Base-by-base conservation (phyloP, 1,140 invertebrate genomes). In the Araneus ventricosus region DNA sequence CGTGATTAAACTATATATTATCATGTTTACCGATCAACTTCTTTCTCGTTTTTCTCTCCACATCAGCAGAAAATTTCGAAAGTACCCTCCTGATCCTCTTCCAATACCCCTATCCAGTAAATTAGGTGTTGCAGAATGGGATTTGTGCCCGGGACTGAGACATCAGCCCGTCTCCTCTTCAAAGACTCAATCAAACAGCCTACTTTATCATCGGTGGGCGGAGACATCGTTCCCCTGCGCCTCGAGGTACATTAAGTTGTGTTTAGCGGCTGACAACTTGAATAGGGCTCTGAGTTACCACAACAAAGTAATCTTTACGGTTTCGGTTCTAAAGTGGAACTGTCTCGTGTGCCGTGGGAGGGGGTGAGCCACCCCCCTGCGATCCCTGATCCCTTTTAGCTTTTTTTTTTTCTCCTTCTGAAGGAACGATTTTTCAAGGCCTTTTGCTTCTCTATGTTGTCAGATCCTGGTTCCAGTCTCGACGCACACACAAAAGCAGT, bases 241-340 rank as follows among this genome's bases (percentile, higher is more conserved):
- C 41, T 34, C 10, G 41, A 24, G 82, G 41, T 84, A 22, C 82
- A 84, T 84, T 84, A 84, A 57, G 41, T 57, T 84, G 82, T 57
- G 45, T 84, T 84, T 84, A 84, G 82, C 39, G 41, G n/a, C 27
- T 84, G 82, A 84, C 82, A 84, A 34, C 82, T 52, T 52, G 82
- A 84, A 84, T 84, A 24, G 45, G 4, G 82, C 27, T 52, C 82
- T 45, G 45, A 84, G 82, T 84, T 84, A 84, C 82, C 41, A 84
- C 41, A 84, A 84, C 82, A 52, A n/a, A 84, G 82, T 84, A 84
- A 84, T 84, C 82, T 57, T 84, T 84, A 84, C 45, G 82, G 82
- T 75, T 75, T 75, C 30, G 41, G 39, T 57, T 8, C 27, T 84
- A 57, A 84, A 84, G 82, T 52, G 70, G 70, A 37, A 30, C 4